Evolutionary conservation across 2,797 vertebrate genomes (phyloP).

Genomic region (Hydrolagus colliei): DNA sequence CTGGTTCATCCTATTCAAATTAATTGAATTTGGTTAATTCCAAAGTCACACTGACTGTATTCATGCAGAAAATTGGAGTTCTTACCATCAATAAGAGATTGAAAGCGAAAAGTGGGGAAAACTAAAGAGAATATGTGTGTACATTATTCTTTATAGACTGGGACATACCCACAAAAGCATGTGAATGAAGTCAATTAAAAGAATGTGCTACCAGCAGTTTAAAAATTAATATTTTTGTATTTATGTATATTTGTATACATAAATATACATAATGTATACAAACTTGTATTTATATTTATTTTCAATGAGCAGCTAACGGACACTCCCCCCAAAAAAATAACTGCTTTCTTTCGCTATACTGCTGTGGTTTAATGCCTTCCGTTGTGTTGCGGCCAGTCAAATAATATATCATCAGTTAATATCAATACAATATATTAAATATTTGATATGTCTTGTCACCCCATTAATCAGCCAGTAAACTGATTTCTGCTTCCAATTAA

Average conservation of each 20-base stretch:
- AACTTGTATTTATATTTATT: background rate
- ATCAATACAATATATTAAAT: conserved; percentile 33
- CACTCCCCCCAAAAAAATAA: background rate
- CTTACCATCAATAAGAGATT: background rate
- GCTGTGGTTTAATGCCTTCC: conserved; percentile 6
- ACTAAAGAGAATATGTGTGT: too few species aligned
- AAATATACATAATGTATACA: too few species aligned
- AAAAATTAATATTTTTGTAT: background rate
- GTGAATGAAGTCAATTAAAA: background rate
- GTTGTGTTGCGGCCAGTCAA: conserved; percentile 17
- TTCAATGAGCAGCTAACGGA: background rate
- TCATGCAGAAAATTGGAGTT: background rate
- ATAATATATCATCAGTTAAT: conserved; percentile 26
- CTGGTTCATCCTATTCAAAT: background rate
- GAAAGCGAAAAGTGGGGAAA: too few species aligned
- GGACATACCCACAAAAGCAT: background rate
- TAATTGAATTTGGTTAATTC: background rate
- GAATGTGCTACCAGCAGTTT: background rate
- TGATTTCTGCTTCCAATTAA: conserved; percentile 46
- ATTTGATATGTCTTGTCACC: conserved; percentile 23
- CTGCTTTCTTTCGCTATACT: background rate
- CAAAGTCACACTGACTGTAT: too few species aligned
- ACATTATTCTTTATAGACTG: too few species aligned
- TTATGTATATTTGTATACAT: background rate
- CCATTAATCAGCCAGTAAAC: conserved; percentile 42